phyloP scores from a whole-genome alignment of 2,888 invertebrate genomes.

The Prosopocoilus inquinatus region DNA sequence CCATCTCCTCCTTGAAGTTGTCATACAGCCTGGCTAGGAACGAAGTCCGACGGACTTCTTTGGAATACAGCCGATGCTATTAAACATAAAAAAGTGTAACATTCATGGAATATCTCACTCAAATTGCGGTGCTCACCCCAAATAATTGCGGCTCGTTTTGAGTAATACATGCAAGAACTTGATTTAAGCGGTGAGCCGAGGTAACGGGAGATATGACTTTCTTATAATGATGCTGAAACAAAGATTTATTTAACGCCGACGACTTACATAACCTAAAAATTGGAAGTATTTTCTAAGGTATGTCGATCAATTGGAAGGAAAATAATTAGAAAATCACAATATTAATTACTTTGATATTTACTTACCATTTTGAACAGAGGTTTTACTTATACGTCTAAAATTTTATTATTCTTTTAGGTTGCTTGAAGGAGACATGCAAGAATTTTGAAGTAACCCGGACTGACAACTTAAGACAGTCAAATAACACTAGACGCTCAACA shows the following conservation, averaged over 20 bases:
- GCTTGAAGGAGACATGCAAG: constrained; percentile 6
- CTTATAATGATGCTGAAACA: constrained; percentile 26
- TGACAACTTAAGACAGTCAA: too few relatives aligned
- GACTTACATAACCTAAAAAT: constrained; percentile 21
- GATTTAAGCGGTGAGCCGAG: constrained; percentile 30
- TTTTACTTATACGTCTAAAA: constrained; percentile 5
- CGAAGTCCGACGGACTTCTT: constrained; percentile 57
- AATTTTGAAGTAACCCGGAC: constrained; percentile 2
- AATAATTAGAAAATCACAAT: too few relatives aligned
- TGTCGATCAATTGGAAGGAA: too few relatives aligned
- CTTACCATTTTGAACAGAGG: constrained; percentile 17
- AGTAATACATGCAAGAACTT: constrained; percentile 15
- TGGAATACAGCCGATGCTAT: constrained; percentile 52
- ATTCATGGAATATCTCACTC: too few relatives aligned
- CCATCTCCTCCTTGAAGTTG: constrained; percentile 90
- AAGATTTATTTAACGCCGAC: background rate
- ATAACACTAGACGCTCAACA: too few relatives aligned
- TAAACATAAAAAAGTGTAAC: constrained; percentile 9
- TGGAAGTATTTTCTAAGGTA: background rate
- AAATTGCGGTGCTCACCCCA: constrained; percentile 22
- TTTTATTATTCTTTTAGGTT: constrained; percentile 6
- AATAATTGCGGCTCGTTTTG: constrained; percentile 18
- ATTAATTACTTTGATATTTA: background rate
- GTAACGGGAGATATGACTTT: constrained; percentile 19
- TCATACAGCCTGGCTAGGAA: constrained; percentile 88